phyloP scores from a whole-genome alignment of 1,140 invertebrate genomes.

The Zaprionus ghesquierei region DNA sequence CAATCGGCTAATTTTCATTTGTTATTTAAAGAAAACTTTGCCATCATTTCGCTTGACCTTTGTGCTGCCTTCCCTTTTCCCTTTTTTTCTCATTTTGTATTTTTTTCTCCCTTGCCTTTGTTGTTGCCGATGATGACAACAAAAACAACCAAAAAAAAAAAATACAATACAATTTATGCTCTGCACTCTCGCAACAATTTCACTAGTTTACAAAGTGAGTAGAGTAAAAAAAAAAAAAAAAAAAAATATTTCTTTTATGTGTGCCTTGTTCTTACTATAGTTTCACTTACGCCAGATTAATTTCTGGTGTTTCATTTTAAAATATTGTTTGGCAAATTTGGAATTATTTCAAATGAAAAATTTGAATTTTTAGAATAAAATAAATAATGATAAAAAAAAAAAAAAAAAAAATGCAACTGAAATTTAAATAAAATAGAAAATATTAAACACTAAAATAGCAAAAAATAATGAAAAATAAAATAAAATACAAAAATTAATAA shows the following conservation, averaged over 20 bases:
- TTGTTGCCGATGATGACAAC: slow-evolving; percentile 23
- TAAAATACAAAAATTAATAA: too few relatives aligned
- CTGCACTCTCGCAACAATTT: slow-evolving; percentile 3
- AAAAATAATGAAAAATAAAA: too few relatives aligned
- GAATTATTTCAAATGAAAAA: too few relatives aligned
- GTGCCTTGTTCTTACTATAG: background rate
- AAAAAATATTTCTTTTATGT: background rate
- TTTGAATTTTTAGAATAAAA: too few relatives aligned
- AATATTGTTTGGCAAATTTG: too few relatives aligned
- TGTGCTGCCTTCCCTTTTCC: slow-evolving; percentile 8
- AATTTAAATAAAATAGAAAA: too few relatives aligned
- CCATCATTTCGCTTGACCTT: slow-evolving; percentile 1
- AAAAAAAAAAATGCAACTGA: too few relatives aligned
- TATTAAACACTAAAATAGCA: too few relatives aligned
- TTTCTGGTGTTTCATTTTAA: too few relatives aligned
- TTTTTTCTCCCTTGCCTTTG: slow-evolving; percentile 5
- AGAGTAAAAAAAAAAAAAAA: background rate
- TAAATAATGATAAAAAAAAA: too few relatives aligned
- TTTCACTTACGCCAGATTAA: background rate
- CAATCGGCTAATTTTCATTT: slow-evolving; percentile 63
- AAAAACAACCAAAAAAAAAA: background rate
- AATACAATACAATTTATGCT: background rate
- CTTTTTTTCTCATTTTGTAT: too few relatives aligned
- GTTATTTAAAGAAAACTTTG: slow-evolving; percentile 62
- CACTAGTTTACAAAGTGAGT: background rate